phyloP scores from a whole-genome alignment of 2,888 invertebrate species.

The Drosophila vallismaia region DNA sequence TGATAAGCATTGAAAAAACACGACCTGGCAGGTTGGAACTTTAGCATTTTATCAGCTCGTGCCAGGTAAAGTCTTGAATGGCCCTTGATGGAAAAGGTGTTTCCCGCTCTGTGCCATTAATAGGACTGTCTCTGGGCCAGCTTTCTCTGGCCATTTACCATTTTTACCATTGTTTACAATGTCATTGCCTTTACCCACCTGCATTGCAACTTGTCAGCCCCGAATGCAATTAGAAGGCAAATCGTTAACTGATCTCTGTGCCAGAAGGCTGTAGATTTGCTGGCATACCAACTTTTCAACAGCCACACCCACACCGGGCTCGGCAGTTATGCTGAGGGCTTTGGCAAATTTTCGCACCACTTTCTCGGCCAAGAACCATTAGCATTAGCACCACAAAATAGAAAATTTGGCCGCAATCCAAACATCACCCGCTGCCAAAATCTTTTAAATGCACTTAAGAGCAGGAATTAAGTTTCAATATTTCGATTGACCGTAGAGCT shows the following conservation, averaged over 20 bases:
- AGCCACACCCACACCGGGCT: constrained; percentile 34
- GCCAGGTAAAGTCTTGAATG: background rate
- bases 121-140: background rate
- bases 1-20: constrained; percentile 13
- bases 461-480: constrained; percentile 38
- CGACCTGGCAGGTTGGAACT: constrained; percentile 18
- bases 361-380: constrained; percentile 59
- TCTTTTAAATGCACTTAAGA: constrained; percentile 42
- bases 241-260: constrained; percentile 35
- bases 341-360: constrained; percentile 27
- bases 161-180: constrained; percentile 8
- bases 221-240: constrained; percentile 23
- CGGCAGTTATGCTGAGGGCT: constrained; percentile 6
- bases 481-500: constrained; percentile 17
- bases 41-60: constrained; percentile 2
- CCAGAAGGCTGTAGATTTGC: constrained; percentile 35
- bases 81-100: background rate
- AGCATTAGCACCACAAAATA: constrained; percentile 62
- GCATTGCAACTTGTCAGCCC: constrained; percentile 30
- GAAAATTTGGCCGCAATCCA: constrained; percentile 66
- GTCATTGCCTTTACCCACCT: constrained; percentile 15
- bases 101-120: background rate
- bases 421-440: constrained; percentile 54
- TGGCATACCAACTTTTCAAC: constrained; percentile 35
- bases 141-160: background rate